phyloP scores from a whole-genome alignment of 37 sponge, comb jelly and placozoan genomes.

The Beroe forskalii region DNA sequence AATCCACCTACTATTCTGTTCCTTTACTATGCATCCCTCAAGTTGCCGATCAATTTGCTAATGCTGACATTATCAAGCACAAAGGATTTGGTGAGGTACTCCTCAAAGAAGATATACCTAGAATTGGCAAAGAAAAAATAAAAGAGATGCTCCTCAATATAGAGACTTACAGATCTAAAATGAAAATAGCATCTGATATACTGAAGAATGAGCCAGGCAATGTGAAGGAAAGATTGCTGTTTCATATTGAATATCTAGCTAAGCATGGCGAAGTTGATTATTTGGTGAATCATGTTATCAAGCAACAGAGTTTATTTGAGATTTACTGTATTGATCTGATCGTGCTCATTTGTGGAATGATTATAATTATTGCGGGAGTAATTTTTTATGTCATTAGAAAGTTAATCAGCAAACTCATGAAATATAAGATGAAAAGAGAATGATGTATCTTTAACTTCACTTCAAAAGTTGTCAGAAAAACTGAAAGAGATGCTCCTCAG shows the following conservation, averaged over 20 bases:
- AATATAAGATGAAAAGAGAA: too few species aligned
- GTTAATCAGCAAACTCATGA: too few species aligned
- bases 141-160: not conserved
- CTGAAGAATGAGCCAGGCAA: slow-evolving; percentile 3
- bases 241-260: not conserved
- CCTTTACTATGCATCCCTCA: not conserved
- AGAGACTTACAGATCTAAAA: not conserved
- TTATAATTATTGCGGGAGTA: not conserved
- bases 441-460: too few species aligned
- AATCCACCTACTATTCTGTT: not conserved
- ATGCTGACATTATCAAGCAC: not conserved
- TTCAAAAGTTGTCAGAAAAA: too few species aligned
- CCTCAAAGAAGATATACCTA: not conserved
- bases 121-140: not conserved
- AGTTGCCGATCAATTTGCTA: not conserved
- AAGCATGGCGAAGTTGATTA: not conserved
- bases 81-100: not conserved
- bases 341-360: not conserved
- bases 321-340: not conserved
- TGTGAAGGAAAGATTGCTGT: not conserved
- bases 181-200: not conserved
- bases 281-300: not conserved
- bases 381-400: not conserved
- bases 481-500: too few species aligned
- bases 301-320: not conserved